Evolutionary conservation across 2,113 vertebrate genomes (phyloP).

Genomic region (Emydura subglobosa): DNA sequence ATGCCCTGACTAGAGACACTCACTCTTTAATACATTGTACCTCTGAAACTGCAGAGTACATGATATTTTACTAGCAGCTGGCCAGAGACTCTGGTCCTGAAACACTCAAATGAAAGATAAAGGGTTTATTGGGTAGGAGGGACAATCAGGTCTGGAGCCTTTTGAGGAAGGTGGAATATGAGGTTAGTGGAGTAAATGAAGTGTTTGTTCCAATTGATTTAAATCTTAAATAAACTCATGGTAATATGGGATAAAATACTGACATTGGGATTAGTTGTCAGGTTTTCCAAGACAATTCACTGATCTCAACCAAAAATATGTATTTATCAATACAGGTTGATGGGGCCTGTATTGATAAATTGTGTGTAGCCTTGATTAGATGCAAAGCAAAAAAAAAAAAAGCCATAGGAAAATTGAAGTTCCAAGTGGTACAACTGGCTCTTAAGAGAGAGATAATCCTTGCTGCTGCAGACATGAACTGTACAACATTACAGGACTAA

Average conservation of each 20-base stretch:
- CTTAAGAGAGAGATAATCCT: neutral
- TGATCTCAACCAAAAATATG: neutral
- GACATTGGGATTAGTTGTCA: neutral
- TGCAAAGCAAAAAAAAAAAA: neutral
- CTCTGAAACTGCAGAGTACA: neutral
- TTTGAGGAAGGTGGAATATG: neutral
- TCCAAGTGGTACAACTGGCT: neutral
- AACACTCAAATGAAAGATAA: neutral
- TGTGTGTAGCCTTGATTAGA: neutral
- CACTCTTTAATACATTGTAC: neutral
- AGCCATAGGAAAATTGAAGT: neutral
- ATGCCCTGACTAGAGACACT: neutral
- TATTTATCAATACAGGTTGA: neutral
- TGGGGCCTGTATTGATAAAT: rapidly evolving
- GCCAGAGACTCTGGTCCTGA: neutral
- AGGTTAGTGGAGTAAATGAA: neutral
- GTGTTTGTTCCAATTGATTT: neutral
- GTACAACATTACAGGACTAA: neutral
- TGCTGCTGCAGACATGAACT: neutral
- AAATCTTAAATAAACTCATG: neutral
- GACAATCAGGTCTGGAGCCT: rapidly evolving
- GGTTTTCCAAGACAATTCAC: neutral
- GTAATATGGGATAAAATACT: neutral
- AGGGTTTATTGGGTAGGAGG: neutral
- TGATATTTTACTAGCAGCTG: neutral